Percentiles rank a stretch among this genome's conserved stretches.
These are phyloP conservation scores for Chroicocephalus ridibundus DNA, from an alignment of 2,113 vertebrate species.

Conservation along the genomic window DNA sequence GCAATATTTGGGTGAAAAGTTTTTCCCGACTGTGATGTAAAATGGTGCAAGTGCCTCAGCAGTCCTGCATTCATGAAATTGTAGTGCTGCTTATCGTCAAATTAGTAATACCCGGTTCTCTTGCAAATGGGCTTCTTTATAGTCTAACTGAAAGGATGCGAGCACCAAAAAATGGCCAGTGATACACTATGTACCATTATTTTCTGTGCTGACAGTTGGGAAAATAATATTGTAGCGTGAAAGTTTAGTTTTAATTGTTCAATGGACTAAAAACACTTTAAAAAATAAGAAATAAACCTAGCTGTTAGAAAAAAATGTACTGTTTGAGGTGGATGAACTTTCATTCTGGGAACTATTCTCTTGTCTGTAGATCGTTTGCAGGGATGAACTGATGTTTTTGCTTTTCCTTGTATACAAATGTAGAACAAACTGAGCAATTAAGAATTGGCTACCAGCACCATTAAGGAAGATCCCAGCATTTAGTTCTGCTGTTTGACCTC, in stretches of 20 bases:
- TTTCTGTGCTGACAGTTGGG: background rate
- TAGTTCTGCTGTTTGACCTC: background rate
- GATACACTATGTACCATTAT: background rate
- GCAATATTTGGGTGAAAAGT: background rate
- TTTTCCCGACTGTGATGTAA: background rate
- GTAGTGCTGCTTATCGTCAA: background rate
- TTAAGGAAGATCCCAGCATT: background rate
- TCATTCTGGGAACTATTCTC: background rate
- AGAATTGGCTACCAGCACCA: background rate
- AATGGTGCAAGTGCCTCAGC: background rate
- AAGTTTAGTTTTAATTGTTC: background rate
- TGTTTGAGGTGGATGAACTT: background rate
- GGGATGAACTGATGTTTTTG: background rate
- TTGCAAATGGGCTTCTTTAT: background rate
- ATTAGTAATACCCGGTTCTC: background rate
- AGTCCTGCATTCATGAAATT: background rate
- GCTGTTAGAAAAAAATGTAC: background rate
- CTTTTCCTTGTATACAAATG: background rate
- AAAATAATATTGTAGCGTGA: background rate
- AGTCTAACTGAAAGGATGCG: background rate
- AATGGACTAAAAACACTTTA: background rate
- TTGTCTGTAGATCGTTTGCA: background rate
- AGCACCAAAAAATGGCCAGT: background rate
- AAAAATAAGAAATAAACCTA: background rate
- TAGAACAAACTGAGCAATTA: background rate